These are phyloP conservation scores for Diaprepes abbreviatus DNA, from an alignment of 2,888 invertebrate species.

Conservation along the genomic window DNA sequence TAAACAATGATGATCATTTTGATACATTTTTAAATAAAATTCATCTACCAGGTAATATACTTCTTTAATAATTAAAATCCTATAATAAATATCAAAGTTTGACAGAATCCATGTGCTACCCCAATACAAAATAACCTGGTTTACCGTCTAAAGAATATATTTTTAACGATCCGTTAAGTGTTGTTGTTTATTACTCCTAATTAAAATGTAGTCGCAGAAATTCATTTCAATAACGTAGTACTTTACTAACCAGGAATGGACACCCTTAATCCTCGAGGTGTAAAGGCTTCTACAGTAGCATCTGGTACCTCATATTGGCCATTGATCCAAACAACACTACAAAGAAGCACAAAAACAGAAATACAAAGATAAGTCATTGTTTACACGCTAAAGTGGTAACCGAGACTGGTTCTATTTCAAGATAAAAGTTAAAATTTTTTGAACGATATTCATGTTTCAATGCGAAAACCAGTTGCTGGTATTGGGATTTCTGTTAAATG, in stretches of 20 bases:
- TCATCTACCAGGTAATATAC: no score
- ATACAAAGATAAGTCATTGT: constrained; percentile 3
- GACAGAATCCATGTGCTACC: no score
- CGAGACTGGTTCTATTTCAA: background rate
- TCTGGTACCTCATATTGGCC: constrained; percentile 68
- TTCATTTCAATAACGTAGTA: no score
- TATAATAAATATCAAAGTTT: no score
- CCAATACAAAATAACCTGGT: no score
- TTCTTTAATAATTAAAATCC: no score
- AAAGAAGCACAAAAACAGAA: background rate
- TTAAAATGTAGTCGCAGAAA: no score
- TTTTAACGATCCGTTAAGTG: no score
- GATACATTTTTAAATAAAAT: no score
- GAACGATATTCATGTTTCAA: background rate
- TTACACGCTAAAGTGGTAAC: background rate
- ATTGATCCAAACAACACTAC: background rate
- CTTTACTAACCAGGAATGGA: constrained; percentile 73
- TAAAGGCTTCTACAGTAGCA: constrained; percentile 72
- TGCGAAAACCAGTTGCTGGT: constrained; percentile 9
- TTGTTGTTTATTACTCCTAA: no score
- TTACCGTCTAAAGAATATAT: no score
- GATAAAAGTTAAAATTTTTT: background rate
- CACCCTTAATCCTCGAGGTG: constrained; percentile 74
- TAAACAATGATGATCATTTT: no score
- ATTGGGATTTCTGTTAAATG: background rate